phyloP scores from a whole-genome alignment of 2,888 invertebrate genomes.

The Leucozona laternaria region DNA sequence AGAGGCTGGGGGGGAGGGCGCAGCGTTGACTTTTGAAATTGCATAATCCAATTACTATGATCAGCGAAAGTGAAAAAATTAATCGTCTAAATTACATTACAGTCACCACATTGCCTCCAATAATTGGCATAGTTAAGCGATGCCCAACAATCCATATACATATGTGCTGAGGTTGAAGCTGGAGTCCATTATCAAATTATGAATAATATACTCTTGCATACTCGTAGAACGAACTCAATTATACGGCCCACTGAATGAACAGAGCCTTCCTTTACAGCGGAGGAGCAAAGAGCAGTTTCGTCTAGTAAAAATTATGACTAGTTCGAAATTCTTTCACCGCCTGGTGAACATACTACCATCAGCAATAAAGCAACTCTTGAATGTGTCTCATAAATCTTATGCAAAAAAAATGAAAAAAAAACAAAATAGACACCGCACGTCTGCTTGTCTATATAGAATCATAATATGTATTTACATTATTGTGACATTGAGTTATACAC shows the following conservation, averaged over 20 bases:
- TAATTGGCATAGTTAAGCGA: slow-evolving; percentile 21
- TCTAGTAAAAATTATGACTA: slow-evolving; percentile 2
- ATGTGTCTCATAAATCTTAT: slow-evolving; percentile 13
- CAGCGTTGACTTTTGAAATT: not conserved
- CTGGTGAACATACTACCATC: not conserved
- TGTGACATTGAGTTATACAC: slow-evolving; percentile 34
- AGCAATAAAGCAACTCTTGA: not conserved
- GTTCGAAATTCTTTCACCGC: not conserved
- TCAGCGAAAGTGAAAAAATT: slow-evolving; percentile 28
- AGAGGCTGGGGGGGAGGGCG: too few species aligned
- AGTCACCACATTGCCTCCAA: slow-evolving; percentile 22
- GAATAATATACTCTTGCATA: slow-evolving; percentile 27
- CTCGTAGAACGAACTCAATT: slow-evolving; percentile 25
- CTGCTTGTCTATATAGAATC: slow-evolving; percentile 2
- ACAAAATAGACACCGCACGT: not conserved
- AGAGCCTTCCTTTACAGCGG: not conserved
- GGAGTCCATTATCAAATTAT: slow-evolving; percentile 25
- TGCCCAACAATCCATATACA: slow-evolving; percentile 23
- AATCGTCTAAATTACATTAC: slow-evolving; percentile 16
- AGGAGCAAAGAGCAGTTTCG: not conserved
- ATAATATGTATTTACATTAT: slow-evolving; percentile 10
- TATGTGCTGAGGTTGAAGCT: not conserved
- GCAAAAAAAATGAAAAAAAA: slow-evolving; percentile 10
- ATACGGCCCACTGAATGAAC: slow-evolving; percentile 25
- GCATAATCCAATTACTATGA: slow-evolving; percentile 20